Percentiles rank a stretch among this genome's conserved stretches.
Conservation (phyloP, 2,797 vertebrate genomes). For the Rhodeus uyekii region DNA sequence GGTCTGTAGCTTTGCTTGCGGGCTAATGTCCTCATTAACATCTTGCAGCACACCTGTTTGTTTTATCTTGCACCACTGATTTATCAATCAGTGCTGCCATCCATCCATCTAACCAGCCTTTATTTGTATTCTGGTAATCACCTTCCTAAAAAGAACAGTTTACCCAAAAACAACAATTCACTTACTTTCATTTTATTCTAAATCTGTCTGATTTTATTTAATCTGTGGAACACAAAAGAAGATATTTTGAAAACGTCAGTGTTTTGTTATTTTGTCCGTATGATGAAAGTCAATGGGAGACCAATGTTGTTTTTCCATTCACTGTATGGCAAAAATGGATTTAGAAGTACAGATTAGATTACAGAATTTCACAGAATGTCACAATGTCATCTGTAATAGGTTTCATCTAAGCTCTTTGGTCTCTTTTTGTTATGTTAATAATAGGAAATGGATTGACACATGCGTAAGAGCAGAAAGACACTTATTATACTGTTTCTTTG, state of each 20-base stretch:
- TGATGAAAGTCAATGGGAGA: not conserved
- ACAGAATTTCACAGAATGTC: slow-evolving; percentile 7
- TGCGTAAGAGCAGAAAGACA: slow-evolving; percentile 31
- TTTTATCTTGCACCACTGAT: slow-evolving; percentile 48
- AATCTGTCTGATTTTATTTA: not conserved
- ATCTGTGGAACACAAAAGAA: not conserved
- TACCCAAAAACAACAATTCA: not conserved
- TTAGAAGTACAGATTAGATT: not conserved
- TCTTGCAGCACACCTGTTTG: slow-evolving; percentile 43
- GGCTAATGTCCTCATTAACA: slow-evolving; percentile 45
- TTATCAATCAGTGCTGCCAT: slow-evolving; percentile 47
- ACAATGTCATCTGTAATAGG: slow-evolving; percentile 11
- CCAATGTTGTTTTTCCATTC: not conserved
- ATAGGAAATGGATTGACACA: slow-evolving; percentile 33
- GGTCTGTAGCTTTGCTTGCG: slow-evolving; percentile 25
- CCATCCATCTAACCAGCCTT: slow-evolving; percentile 42
- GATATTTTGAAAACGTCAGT: not conserved
- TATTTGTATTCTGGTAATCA: slow-evolving; percentile 36
- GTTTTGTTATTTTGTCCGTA: not conserved
- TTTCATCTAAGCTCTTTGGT: slow-evolving; percentile 16
- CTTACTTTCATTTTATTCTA: not conserved
- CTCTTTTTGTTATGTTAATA: slow-evolving; percentile 5
- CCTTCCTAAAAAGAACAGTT: not conserved
- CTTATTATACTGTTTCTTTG: slow-evolving; percentile 48
- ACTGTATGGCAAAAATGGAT: not conserved